Evolutionary conservation across 2,797 vertebrate genomes (phyloP).

Genomic region (Rallus crepitans): DNA sequence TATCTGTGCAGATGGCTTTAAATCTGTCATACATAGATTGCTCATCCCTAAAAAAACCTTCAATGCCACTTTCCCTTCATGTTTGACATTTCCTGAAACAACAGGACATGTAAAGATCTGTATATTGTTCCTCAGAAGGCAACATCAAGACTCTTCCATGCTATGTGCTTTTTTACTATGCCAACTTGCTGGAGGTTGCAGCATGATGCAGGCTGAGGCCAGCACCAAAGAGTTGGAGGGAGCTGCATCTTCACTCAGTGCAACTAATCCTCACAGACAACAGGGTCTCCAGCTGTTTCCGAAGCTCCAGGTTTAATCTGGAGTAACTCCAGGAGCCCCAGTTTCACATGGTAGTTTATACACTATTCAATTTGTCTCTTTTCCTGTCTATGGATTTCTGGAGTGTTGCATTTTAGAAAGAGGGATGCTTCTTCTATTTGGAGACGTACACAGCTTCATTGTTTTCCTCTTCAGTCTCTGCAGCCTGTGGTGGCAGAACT

Average conservation of each 20-base stretch:
- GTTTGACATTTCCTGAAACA: not conserved
- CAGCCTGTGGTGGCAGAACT: slow-evolving; percentile 43
- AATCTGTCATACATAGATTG: not conserved
- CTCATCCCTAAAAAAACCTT: not conserved
- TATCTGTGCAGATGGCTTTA: not conserved
- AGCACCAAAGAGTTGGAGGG: not conserved
- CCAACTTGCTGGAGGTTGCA: not conserved
- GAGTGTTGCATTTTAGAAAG: not conserved
- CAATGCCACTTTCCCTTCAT: not conserved
- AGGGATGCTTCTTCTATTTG: slow-evolving; percentile 1
- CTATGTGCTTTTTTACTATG: not conserved
- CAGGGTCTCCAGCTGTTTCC: not conserved
- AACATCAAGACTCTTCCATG: fast-evolving
- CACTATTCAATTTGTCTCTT: not conserved
- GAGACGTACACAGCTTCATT: slow-evolving; percentile 13
- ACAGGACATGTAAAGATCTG: not conserved
- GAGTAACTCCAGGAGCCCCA: not conserved
- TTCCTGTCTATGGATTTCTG: not conserved
- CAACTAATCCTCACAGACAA: not conserved
- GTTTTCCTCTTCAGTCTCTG: slow-evolving; percentile 14
- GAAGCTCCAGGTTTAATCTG: not conserved
- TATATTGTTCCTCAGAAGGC: not conserved
- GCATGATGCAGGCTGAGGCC: not conserved
- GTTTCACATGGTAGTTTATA: not conserved
- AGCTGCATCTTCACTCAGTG: not conserved